Conservation (phyloP, 1,140 invertebrate genomes). For the Philaenus spumarius region DNA sequence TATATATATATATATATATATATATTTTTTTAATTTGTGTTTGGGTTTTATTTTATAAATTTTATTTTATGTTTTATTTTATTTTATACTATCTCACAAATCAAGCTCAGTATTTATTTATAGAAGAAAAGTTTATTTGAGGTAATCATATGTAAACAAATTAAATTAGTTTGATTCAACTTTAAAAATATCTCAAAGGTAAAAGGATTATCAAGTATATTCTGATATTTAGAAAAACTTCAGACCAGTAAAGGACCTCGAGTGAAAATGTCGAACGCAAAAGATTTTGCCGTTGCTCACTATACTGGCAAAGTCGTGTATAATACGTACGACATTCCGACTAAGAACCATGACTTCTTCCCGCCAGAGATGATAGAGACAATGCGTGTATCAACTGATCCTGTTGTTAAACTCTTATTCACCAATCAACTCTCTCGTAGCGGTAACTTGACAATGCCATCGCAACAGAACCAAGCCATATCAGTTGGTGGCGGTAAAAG, state of each 20-base stretch:
- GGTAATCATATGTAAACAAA: too few species aligned
- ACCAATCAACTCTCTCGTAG: constrained; percentile 79
- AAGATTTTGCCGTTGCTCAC: constrained; percentile 73
- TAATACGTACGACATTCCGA: constrained; percentile 69
- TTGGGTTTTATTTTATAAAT: too few species aligned
- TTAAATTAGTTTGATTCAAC: too few species aligned
- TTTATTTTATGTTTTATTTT: too few species aligned
- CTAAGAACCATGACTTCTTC: constrained; percentile 84
- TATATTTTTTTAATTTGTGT: too few species aligned
- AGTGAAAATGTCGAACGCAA: constrained; percentile 52
- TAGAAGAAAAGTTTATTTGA: too few species aligned
- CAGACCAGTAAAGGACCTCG: constrained; percentile 46
- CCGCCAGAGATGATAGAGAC: constrained; percentile 80
- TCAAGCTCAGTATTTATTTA: too few species aligned
- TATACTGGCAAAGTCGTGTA: constrained; percentile 80
- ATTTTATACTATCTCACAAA: too few species aligned
- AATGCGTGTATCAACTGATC: constrained; percentile 65
- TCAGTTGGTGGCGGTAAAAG: constrained; percentile 24
- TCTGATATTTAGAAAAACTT: constrained; percentile 43
- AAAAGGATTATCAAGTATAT: too few species aligned
- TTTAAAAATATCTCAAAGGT: too few species aligned
- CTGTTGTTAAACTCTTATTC: constrained; percentile 70
- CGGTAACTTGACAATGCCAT: constrained; percentile 52
- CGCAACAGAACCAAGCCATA: constrained; percentile 14
- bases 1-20: too few species aligned